Evolutionary conservation across 2,797 vertebrate genomes (phyloP), one percentile per base, ranked within the genome.

Genomic region (Gallinago stenura): DNA sequence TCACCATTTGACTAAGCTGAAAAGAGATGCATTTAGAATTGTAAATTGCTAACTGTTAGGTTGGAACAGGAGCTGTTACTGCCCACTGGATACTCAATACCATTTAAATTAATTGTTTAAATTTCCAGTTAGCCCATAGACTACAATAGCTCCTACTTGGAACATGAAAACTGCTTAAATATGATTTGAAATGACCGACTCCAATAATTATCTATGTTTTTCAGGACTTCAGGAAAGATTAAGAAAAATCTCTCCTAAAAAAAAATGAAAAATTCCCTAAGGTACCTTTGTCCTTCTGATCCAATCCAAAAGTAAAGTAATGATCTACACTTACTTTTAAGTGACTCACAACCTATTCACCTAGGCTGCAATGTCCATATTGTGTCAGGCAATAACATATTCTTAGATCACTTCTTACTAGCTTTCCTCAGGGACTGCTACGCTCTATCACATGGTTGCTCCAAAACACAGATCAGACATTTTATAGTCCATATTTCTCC

Each of bases 41-140:
- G 31, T 61, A 95, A 95, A 95, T 91, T 86, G 60, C 66, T 89
- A 90, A 83, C 70, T 92, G 60, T 70, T 58, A 87, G 21, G 79
- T 54, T 93, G 76, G 73, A 97, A 93, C 69, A 79, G 64, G 17
- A 95, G 22, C 68, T 83, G 91, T 94, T 95, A 60, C 68, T 88
- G 61, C 89, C 15, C 41, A 81, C 45, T 65, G 73, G 69, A 54
- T 87, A 86, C 71, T 92, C 79, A 89, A 72, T 56, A 89, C 35
- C 68, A 90, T 95, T 95, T 92, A 96, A 96, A 97, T 94, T 81
- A 97, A 97, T 84, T 80, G 83, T 87, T 89, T 95, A 96, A 66
- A 93, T 96, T 96, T 26, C 24, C 95, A 91, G 91, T 90, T 90
- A 97, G 75, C 45, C 86, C 80, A 79, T 75, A 97, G 85, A 83